These are phyloP conservation scores for Guaruba guarouba DNA, from an alignment of 2,113 vertebrate species.

Conservation along the genomic window DNA sequence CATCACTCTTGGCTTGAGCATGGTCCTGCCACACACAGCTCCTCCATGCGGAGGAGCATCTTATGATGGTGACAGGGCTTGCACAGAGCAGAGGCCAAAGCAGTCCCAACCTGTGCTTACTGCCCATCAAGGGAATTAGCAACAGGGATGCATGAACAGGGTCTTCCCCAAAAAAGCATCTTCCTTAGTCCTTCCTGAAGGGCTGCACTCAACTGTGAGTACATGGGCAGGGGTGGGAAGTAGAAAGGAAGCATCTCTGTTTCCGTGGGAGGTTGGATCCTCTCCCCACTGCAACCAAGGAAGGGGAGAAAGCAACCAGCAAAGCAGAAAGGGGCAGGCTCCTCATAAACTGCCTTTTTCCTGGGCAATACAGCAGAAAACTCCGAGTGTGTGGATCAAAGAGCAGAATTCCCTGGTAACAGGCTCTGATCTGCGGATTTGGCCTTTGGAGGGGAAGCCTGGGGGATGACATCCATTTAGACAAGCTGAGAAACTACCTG, in stretches of 20 bases:
- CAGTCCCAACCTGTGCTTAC: neutral
- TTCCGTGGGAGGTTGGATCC: neutral
- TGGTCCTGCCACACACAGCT: rapidly evolving
- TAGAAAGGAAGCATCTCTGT: neutral
- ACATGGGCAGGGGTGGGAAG: neutral
- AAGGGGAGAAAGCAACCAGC: neutral
- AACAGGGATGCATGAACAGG: rapidly evolving
- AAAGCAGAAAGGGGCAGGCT: neutral
- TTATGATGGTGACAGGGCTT: rapidly evolving
- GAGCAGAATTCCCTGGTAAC: neutral
- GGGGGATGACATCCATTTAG: neutral
- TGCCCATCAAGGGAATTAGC: neutral
- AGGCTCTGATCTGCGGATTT: neutral
- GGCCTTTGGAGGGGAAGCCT: neutral
- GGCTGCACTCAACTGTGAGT: rapidly evolving
- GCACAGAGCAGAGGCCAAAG: neutral
- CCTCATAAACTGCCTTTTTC: neutral
- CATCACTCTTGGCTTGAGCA: rapidly evolving
- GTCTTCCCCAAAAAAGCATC: neutral
- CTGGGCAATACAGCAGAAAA: rapidly evolving
- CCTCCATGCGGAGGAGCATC: neutral
- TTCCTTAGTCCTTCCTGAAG: neutral
- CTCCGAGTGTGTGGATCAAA: rapidly evolving
- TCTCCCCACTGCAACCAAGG: neutral
- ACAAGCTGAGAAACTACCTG: neutral